Conservation (phyloP, 2,888 invertebrate genomes). For the Harmothoe impar region DNA sequence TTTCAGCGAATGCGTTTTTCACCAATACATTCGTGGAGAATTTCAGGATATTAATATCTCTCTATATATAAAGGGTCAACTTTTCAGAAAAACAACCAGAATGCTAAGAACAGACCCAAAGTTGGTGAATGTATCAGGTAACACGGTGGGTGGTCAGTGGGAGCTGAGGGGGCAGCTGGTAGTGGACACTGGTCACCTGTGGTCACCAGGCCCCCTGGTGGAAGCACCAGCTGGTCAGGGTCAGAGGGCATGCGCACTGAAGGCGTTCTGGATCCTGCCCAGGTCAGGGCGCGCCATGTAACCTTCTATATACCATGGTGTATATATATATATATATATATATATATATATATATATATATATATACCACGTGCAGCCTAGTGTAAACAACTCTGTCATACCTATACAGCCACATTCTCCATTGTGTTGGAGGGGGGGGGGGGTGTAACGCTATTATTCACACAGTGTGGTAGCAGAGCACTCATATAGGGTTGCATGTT, state of each 20-base stretch:
- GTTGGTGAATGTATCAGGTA: not conserved
- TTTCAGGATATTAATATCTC: too few relatives aligned
- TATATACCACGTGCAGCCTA: not conserved
- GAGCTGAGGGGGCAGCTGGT: not conserved
- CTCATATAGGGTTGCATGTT: too few relatives aligned
- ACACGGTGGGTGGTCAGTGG: not conserved
- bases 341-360: not conserved
- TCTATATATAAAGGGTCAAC: too few relatives aligned
- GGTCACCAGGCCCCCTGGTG: not conserved
- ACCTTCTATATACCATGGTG: not conserved
- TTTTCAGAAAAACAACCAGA: too few relatives aligned
- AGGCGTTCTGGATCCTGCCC: conserved; percentile 32
- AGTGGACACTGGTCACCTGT: conserved; percentile 12
- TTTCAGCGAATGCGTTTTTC: too few relatives aligned
- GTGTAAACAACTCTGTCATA: not conserved
- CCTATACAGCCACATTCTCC: too few relatives aligned
- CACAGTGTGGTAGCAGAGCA: too few relatives aligned
- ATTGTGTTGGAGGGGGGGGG: too few relatives aligned
- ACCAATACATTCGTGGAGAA: too few relatives aligned
- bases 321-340: not conserved
- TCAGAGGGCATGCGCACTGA: conserved; percentile 24
- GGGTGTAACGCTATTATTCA: too few relatives aligned
- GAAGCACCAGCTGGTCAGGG: not conserved
- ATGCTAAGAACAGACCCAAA: too few relatives aligned
- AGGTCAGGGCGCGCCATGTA: not conserved